Conservation (phyloP, 2,113 vertebrate species). For the Peromyscus polionotus region DNA sequence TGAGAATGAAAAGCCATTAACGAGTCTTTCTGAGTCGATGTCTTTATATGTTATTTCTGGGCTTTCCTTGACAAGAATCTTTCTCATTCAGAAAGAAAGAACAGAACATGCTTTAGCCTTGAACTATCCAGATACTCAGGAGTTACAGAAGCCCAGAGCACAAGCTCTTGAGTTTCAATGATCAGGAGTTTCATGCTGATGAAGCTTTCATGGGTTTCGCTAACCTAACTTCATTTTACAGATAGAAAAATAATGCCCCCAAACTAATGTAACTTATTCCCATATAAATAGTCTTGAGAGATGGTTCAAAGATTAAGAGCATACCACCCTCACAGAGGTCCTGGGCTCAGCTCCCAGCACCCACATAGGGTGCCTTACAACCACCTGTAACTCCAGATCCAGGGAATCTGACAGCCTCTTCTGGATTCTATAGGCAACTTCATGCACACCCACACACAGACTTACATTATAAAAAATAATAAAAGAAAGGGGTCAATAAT, state of each 20-base stretch:
- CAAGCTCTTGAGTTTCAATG: not conserved
- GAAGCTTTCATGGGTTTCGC: not conserved
- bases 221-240: not conserved
- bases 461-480: not conserved
- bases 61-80: slow-evolving; percentile 47
- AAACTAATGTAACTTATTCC: not conserved
- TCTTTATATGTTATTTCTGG: slow-evolving; percentile 20
- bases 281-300: not conserved
- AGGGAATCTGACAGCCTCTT: not conserved
- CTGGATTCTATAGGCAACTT: not conserved
- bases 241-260: not conserved
- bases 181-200: not conserved
- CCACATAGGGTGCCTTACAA: not conserved
- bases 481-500: not conserved
- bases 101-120: not conserved
- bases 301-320: not conserved
- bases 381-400: not conserved
- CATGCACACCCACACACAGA: not conserved
- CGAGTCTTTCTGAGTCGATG: slow-evolving; percentile 42
- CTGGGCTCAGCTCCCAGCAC: not conserved
- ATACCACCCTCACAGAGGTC: not conserved
- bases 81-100: not conserved
- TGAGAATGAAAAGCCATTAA: slow-evolving; percentile 35
- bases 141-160: slow-evolving; percentile 25
- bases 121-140: not conserved